These are phyloP conservation scores for Leucophenga maculata DNA, from an alignment of 2,888 invertebrate species.

Conservation along the genomic window DNA sequence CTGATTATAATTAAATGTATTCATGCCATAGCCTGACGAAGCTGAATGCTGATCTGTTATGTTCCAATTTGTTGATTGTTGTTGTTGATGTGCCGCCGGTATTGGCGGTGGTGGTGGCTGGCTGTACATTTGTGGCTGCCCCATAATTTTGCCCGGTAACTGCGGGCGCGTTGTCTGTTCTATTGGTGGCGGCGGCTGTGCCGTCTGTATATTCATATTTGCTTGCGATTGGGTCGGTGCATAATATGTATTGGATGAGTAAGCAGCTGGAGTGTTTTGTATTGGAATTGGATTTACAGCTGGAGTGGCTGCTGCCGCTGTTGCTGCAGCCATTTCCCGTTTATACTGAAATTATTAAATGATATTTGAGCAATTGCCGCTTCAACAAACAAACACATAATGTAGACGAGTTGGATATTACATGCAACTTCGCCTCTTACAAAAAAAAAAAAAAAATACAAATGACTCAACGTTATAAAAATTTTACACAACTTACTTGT, in stretches of 20 bases:
- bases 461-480: background rate
- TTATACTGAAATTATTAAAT: slow-evolving; percentile 63
- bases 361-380: background rate
- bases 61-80: slow-evolving; percentile 25
- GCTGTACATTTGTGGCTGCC: slow-evolving; percentile 64
- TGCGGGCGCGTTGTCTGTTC: slow-evolving; percentile 31
- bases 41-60: slow-evolving; percentile 36
- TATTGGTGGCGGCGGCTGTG: slow-evolving; percentile 39
- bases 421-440: no score
- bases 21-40: slow-evolving; percentile 19
- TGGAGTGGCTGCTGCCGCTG: slow-evolving; percentile 22
- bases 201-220: background rate
- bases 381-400: no score
- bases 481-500: slow-evolving; percentile 60
- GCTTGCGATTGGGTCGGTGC: slow-evolving; percentile 28
- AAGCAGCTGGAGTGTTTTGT: slow-evolving; percentile 41
- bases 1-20: slow-evolving; percentile 38
- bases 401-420: no score
- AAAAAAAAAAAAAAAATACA: background rate
- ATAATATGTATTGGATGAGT: slow-evolving; percentile 27
- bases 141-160: slow-evolving; percentile 54
- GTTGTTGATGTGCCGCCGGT: slow-evolving; percentile 31
- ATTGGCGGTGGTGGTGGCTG: slow-evolving; percentile 62
- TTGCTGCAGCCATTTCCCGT: slow-evolving; percentile 70
- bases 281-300: slow-evolving; percentile 25